Evolutionary conservation across 2,113 vertebrate genomes (phyloP), one percentile per base, ranked within the genome.

Genomic region (Pseudopodoces humilis): DNA sequence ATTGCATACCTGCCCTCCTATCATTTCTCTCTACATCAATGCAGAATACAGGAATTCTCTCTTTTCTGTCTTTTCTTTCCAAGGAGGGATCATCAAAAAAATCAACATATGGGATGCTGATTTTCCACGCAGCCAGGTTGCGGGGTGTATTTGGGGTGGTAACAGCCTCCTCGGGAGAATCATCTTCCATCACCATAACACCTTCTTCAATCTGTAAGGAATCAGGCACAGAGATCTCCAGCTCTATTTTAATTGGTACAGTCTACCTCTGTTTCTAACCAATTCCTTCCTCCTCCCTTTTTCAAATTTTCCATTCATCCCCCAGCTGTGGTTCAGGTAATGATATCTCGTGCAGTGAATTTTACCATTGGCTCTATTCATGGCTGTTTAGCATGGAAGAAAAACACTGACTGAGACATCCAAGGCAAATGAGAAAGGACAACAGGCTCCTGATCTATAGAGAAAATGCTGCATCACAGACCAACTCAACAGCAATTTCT

Each of bases 11-110:
- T 63, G 98, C 97, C 95, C 96, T 98, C 89, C 98, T 97, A 95
- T 99, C 99, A 33, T 99, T 98, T 72, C 99, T 98, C 87, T 99
- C 98, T 84, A 99, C 99, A 39, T 99, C 98, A 96, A 99, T 99
- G 97, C 98, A 99, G 98, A 99, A 99, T 19, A 99, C 99, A 25
- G 99, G 99, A 90, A 99, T 97, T 94, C 98, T 98, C 95, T 99
- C 99, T 93, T 98, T 99, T 97, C 98, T 99, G 64, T 98, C 98
- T 91, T 94, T 98, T 67, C 97, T 98, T 97, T 98, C 98, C 80
- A 94, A 85, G 13, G 88, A 97, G 14, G 98, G 97, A 75, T 99
- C 99, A 1, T 99, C 98, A 94, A 97, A 98, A 60, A 98, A 98
- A 95, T 99, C 99, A 70, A 99, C 98, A 71, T 98, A 99, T 8